Evolutionary conservation across 2,888 invertebrate species (phyloP).

Genomic region (Orthosia cruda): DNA sequence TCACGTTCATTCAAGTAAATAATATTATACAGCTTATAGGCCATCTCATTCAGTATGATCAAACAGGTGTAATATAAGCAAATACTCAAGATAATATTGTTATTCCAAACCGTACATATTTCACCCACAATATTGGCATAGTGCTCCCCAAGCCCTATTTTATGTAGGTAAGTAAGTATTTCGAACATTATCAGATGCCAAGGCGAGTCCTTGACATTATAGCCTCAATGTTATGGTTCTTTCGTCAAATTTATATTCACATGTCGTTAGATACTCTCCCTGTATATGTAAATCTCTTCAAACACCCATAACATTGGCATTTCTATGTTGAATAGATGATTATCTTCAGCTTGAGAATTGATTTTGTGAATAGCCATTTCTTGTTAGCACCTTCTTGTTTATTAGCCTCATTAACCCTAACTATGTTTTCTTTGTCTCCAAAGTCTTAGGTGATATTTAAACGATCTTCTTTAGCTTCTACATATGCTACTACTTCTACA

Average conservation of each 20-base stretch:
- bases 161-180: conserved; percentile 42
- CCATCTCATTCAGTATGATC: conserved; percentile 20
- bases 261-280: conserved; percentile 26
- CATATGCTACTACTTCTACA: conserved; percentile 21
- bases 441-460: conserved; percentile 24
- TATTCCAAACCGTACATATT: conserved; percentile 21
- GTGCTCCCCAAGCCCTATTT: conserved; percentile 36
- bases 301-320: conserved; percentile 16
- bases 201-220: conserved; percentile 59
- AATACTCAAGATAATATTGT: conserved; percentile 23
- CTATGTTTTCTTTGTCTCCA: conserved; percentile 11
- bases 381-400: conserved; percentile 13
- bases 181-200: conserved; percentile 60
- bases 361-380: conserved; percentile 28
- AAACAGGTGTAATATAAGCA: conserved; percentile 24
- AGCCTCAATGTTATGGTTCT: conserved; percentile 17
- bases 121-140: conserved; percentile 24
- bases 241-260: conserved; percentile 53
- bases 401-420: conserved; percentile 16
- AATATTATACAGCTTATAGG: conserved; percentile 18
- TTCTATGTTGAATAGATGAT: conserved; percentile 37
- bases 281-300: conserved; percentile 38
- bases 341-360: conserved; percentile 16
- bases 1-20: conserved; percentile 18
- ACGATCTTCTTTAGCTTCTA: conserved; percentile 8